Base-by-base conservation (phyloP, 2,797 vertebrate species). In the Sphenodon punctatus region DNA sequence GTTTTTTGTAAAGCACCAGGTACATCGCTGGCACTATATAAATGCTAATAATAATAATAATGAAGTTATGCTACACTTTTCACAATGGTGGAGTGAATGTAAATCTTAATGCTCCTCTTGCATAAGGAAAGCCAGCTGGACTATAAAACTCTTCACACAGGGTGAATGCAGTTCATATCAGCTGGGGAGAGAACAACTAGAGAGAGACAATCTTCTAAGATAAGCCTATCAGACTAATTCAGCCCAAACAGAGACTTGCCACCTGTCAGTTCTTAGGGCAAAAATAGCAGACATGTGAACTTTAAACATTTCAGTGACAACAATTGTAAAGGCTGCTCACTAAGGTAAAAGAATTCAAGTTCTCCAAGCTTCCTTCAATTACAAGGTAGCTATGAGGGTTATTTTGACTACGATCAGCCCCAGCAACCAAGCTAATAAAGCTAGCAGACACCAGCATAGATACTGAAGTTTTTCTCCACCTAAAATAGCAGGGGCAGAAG, bases 271-370 rank as follows among this genome's bases (percentile, higher is more conserved):
- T 76, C 64, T 74, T 15, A 7, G 4, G 25, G 42, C 55, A 43
- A 25, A 53, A 63, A 45, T 5, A 69, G 48, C 64, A 88, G 70
- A 53, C 79, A 81, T 6, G 61, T 46, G n/a, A 65, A 55, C 8
- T 72, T 72, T 6, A 0, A 17, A 2, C 71, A 20, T 56, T 65
- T 64, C 12, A 39, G 53, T 38, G 14, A 8, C 71, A 72, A 43
- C 22, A n/a, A n/a, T n/a, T 77, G 20, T 55, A 63, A 66, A 23
- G 74, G 56, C 38, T 38, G 39, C 59, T 61, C 55, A 10, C 49
- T 51, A 36, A 78, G 13, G 3, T n/a, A 27, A 22, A 49, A 70
- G 51, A 43, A 63, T 6, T 1, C 1, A 4, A 11, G 30, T 39
- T 76, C 70, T 63, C 36, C 48, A 48, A 48, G 13, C 6, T 46